Conservation (phyloP, 1,140 invertebrate species). For the Mizuhopecten yessoensis region DNA sequence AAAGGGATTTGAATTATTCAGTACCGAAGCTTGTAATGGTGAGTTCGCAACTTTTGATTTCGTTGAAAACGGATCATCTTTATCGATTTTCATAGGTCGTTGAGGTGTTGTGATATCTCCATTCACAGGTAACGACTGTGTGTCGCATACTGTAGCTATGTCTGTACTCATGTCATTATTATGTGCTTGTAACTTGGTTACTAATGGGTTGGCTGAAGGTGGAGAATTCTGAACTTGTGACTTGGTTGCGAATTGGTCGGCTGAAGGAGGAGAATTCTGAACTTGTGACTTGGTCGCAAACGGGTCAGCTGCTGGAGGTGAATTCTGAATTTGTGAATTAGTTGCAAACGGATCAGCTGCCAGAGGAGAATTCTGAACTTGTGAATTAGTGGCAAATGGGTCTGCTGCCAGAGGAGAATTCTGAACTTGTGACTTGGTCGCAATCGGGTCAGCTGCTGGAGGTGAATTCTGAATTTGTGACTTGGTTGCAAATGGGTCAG, state of each 20-base stretch:
- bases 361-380: conserved; percentile 48
- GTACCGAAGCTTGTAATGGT: not conserved
- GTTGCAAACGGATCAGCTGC: conserved; percentile 54
- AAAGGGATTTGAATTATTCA: conserved; percentile 51
- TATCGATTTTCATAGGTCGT: not conserved
- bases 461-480: too few relatives aligned
- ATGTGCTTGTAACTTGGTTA: not conserved
- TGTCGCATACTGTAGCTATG: not conserved
- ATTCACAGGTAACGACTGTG: not conserved
- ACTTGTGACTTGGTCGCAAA: conserved; percentile 54
- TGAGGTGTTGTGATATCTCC: not conserved
- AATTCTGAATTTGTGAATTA: conserved; percentile 51
- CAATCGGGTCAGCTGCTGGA: too few relatives aligned
- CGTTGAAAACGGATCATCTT: conserved; percentile 43
- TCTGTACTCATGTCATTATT: not conserved
- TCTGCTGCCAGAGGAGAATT: too few relatives aligned
- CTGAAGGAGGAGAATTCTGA: conserved; percentile 43
- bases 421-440: too few relatives aligned
- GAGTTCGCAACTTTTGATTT: conserved; percentile 45
- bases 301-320: conserved; percentile 41
- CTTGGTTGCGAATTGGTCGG: conserved; percentile 54
- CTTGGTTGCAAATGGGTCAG: too few relatives aligned
- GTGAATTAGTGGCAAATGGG: conserved; percentile 54
- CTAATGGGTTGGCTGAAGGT: not conserved
- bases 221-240: conserved; percentile 53